Evolutionary conservation across 2,888 invertebrate species (phyloP).

Genomic region (Drosophila siamana): DNA sequence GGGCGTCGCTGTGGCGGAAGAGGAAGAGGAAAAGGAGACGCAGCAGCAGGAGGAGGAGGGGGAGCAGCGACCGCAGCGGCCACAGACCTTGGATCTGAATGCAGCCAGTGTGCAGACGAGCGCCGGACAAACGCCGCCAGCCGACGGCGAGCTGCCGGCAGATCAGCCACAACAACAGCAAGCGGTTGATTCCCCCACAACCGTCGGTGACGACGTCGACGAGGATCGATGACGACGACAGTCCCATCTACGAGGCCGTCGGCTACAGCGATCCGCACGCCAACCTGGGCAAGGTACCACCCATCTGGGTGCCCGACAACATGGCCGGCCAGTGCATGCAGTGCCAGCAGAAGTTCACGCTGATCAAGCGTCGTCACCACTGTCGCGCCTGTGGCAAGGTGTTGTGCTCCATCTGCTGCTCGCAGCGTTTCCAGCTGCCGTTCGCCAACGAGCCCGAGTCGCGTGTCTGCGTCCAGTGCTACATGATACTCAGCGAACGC

Average conservation of each 20-base stretch:
- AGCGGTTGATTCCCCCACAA: too few relatives aligned
- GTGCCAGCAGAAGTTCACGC: conserved; percentile 92
- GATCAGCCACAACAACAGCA: neutral
- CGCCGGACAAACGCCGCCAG: conserved; percentile 83
- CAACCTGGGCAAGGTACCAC: conserved; percentile 90
- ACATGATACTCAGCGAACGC: conserved; percentile 87
- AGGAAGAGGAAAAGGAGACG: conserved; percentile 16
- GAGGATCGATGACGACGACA: conserved; percentile 54
- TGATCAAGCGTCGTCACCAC: conserved; percentile 93
- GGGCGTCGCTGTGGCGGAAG: conserved; percentile 14
- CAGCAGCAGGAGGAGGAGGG: conserved; percentile 13
- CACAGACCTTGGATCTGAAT: conserved; percentile 83
- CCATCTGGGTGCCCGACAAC: conserved; percentile 94
- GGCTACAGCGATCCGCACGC: conserved; percentile 83
- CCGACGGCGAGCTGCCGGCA: conserved; percentile 16
- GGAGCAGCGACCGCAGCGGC: conserved; percentile 77
- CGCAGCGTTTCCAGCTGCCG: conserved; percentile 89
- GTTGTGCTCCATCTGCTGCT: conserved; percentile 92
- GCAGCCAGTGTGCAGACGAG: conserved; percentile 60
- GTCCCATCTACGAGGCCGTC: conserved; percentile 76
- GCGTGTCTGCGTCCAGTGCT: conserved; percentile 91
- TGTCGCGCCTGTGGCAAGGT: conserved; percentile 95
- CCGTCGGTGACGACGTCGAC: neutral
- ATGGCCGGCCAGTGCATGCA: conserved; percentile 93
- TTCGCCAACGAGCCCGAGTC: conserved; percentile 92